Evolutionary conservation across 2,888 invertebrate species (phyloP), one percentile per base, ranked within the genome.

Genomic region (Cryptocephalus moraei): DNA sequence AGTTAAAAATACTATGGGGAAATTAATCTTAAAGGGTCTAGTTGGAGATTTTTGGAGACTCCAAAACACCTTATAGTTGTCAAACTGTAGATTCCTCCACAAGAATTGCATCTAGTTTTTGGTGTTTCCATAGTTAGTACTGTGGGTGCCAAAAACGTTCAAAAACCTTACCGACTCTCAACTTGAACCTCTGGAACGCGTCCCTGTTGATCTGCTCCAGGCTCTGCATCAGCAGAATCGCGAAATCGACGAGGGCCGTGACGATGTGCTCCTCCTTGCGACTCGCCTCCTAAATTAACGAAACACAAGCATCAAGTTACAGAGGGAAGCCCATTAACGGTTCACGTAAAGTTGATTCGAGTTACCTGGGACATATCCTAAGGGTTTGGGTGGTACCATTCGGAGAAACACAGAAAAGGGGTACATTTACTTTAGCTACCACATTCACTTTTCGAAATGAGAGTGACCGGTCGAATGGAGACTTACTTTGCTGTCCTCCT

Each of bases 141-240:
- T n/a, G n/a, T n/a, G n/a, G n/a, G n/a, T n/a, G n/a, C n/a, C n/a
- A n/a, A n/a, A n/a, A n/a, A n/a, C n/a, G n/a, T n/a, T n/a, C n/a
- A n/a, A n/a, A n/a, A n/a, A 6, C 12, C 77, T 72, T 65, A 90
- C 92, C 97, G 68, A 96, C 91, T 70, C 95, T 78, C 31, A 97
- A 77, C 63, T 91, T 88, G 68, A 97, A 97, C 62, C 93, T 80
- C 73, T 97, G 96, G 70, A 96, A 96, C 22, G 95, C 94, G 71
- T 96, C 94, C 58, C 89, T 78, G 72, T 97, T 97, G 64, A 97
- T 91, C 68, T 91, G 91, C 63, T 96, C 94, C 45, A 97, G 74
- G 60, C 91, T 86, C 3, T 86, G 82, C 86, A 92, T 93, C 63
- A 97, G 77, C 33, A 92, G 86, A 47, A 93, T 79, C 2, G 94